These are phyloP conservation scores for Myotis pilosus DNA, from an alignment of 2,797 vertebrate species.

Conservation along the genomic window DNA sequence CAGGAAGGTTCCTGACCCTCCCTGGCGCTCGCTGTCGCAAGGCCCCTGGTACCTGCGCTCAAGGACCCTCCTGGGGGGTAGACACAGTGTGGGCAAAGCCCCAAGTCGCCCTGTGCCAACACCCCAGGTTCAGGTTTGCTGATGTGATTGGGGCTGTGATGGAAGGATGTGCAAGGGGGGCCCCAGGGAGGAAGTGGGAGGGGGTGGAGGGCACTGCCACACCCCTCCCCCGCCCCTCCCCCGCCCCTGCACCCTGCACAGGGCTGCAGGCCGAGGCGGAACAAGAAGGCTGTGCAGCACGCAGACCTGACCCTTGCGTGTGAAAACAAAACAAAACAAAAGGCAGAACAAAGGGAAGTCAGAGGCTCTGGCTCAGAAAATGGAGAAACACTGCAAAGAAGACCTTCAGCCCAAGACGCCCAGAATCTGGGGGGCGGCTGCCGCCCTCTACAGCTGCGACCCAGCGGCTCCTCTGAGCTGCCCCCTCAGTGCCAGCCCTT, in stretches of 20 bases:
- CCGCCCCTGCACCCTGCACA: not conserved
- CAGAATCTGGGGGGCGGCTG: not conserved
- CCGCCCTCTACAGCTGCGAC: slow-evolving; percentile 28
- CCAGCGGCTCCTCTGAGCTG: slow-evolving; percentile 42
- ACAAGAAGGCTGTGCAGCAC: not conserved
- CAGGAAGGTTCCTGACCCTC: not conserved
- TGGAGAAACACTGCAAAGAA: not conserved
- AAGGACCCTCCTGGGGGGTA: not conserved
- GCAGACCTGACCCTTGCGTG: not conserved
- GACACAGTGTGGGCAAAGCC: not conserved
- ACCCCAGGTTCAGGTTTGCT: not conserved
- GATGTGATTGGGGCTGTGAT: not conserved
- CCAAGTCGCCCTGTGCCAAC: not conserved
- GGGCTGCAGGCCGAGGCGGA: not conserved
- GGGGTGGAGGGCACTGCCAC: not conserved
- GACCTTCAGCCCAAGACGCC: not conserved
- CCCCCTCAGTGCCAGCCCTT: slow-evolving; percentile 52
- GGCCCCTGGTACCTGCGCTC: fast-evolving
- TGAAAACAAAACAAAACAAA: not conserved
- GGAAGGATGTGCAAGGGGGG: not conserved
- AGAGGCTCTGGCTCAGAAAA: slow-evolving; percentile 13
- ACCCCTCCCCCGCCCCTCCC: fast-evolving
- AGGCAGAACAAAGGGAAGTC: slow-evolving; percentile 45
- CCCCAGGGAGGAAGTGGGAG: not conserved
- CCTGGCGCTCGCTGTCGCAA: not conserved